These are phyloP conservation scores for Pentalonia nigronervosa DNA, from an alignment of 1,140 invertebrate species.

Conservation along the genomic window DNA sequence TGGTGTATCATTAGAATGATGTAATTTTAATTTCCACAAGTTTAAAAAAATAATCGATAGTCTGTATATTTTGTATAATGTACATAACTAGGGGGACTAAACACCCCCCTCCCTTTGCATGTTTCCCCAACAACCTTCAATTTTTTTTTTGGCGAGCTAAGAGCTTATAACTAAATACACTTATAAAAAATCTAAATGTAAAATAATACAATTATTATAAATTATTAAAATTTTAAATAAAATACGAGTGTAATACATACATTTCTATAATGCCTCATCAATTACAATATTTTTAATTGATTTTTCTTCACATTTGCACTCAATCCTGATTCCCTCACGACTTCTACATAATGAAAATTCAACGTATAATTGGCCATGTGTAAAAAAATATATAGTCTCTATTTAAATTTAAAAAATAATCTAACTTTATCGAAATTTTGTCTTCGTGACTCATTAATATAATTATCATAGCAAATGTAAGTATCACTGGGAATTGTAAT, in stretches of 20 bases:
- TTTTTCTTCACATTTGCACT: too few relatives aligned
- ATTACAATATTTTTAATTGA: neutral
- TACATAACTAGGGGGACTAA: too few relatives aligned
- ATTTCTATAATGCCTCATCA: neutral
- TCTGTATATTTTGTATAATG: neutral
- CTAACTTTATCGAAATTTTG: neutral
- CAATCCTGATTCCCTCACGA: neutral
- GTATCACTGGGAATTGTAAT: neutral
- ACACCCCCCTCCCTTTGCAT: too few relatives aligned
- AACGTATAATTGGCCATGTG: neutral
- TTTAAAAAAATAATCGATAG: neutral
- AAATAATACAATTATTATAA: neutral
- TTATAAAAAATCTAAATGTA: neutral
- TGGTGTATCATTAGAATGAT: neutral
- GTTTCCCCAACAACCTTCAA: too few relatives aligned
- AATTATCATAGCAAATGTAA: neutral
- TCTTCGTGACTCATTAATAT: neutral
- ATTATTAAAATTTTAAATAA: neutral
- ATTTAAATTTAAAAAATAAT: neutral
- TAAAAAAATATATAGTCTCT: neutral
- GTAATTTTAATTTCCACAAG: neutral
- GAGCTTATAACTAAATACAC: too few relatives aligned
- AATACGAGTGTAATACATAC: too few relatives aligned
- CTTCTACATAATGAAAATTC: neutral
- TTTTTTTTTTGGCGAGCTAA: too few relatives aligned